Base-by-base conservation (phyloP, 2,113 vertebrate species). In the Ictidomys tridecemlineatus region DNA sequence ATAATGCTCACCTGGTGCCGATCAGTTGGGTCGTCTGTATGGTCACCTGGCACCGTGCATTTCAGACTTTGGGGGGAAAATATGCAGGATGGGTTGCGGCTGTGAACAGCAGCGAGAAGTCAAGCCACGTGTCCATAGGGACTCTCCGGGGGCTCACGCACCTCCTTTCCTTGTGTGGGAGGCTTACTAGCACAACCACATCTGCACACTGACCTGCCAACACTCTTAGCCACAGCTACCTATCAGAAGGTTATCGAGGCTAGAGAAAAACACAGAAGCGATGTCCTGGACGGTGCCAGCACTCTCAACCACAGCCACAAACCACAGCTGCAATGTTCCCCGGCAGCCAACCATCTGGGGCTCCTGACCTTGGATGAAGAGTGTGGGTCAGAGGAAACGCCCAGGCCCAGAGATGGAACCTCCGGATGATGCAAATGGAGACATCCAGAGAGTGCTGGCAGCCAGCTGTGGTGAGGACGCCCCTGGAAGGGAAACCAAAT, bases 361-460 rank as follows among this genome's bases (percentile, higher is more conserved):
- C 5, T 88, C 74, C 88, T 92, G 91, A 95, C 87, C 92, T 93
- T 95, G 95, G 65, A 28, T n/a, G 42, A 37, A 48, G 7, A 82
- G 45, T n/a, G 4, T 58, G 72, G 83, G 61, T 77, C 10, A 39
- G 1, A 22, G 42, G 63, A 82, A 32, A 53, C 26, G 34, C 32
- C 74, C 85, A 91, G 48, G 17, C 11, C 37, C 34, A 61, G 95
- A 74, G 65, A 48, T 42, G 80, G 39, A 20, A 32, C 42, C 63
- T 24, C 30, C 4, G 14, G 37, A 89, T 79, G 42, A 53, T 16
- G 69, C 17, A 48, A 11, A 85, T 70, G 61, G 78, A 86, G 91
- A 56, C 45, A 2, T 74, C 56, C 28, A 17, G 12, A 70, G 85
- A 67, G 16, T 63, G 7, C 73, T 67, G 30, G 45, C 45, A 6